Conservation (phyloP, 2,888 invertebrate species). For the Ophion obscuratus region DNA sequence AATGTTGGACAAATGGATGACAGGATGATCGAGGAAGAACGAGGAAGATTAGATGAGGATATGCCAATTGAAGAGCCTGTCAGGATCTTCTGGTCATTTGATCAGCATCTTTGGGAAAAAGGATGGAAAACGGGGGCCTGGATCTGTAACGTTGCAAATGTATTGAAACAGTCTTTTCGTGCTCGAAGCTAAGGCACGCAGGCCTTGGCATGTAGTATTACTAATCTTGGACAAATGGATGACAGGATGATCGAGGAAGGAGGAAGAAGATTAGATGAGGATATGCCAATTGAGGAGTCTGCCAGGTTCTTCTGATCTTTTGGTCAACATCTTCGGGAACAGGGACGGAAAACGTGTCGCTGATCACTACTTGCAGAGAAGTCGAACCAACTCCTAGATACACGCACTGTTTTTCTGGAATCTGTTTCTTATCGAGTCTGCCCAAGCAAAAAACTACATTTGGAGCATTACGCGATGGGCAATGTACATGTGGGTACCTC, state of each 20-base stretch:
- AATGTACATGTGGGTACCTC: neutral
- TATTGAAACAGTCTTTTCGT: slow-evolving; percentile 1
- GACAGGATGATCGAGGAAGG: neutral
- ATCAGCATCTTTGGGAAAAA: no score
- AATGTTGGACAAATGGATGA: neutral
- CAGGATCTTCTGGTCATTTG: neutral
- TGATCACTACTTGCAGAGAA: neutral
- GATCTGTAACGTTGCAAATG: slow-evolving; percentile 84
- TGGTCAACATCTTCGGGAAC: neutral
- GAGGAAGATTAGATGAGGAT: neutral
- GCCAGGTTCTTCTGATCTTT: neutral
- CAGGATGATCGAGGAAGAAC: neutral
- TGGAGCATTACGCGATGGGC: slow-evolving; percentile 17
- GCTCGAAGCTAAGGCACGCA: neutral
- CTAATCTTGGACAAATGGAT: neutral
- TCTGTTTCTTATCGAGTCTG: neutral
- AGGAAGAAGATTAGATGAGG: neutral
- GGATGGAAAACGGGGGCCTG: slow-evolving; percentile 87
- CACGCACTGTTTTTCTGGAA: neutral
- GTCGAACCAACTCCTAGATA: neutral
- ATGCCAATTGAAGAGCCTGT: neutral
- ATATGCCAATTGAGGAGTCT: neutral
- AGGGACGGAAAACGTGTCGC: neutral
- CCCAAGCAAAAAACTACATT: slow-evolving; percentile 20
- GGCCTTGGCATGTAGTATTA: neutral